Evolutionary conservation across 2,113 vertebrate species (phyloP).

Genomic region (Vulpes vulpes): DNA sequence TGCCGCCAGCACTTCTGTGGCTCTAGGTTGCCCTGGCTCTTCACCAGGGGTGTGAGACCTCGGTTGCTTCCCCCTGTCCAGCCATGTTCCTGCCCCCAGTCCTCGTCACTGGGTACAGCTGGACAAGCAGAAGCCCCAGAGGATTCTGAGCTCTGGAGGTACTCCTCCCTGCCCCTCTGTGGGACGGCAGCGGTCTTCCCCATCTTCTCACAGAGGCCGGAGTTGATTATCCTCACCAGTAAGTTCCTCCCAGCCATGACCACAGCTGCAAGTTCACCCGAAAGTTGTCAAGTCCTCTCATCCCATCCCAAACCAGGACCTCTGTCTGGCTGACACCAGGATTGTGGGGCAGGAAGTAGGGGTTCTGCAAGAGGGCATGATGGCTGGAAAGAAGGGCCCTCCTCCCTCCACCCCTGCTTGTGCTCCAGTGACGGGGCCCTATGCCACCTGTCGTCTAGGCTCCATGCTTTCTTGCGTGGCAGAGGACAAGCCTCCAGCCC

Average conservation of each 20-base stretch:
- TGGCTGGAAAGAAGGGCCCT: not conserved
- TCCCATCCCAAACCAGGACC: not conserved
- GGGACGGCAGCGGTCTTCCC: not conserved
- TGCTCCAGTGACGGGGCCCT: not conserved
- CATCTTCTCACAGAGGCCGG: too few relatives aligned
- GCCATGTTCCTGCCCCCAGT: not conserved
- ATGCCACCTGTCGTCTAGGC: not conserved
- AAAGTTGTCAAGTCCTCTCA: not conserved
- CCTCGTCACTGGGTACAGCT: too few relatives aligned
- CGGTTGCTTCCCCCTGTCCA: not conserved
- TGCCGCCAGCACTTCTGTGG: not conserved
- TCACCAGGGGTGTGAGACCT: not conserved
- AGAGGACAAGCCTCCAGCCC: not conserved
- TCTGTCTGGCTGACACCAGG: not conserved
- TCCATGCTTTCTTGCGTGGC: not conserved
- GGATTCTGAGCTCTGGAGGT: not conserved
- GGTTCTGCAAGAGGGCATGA: not conserved
- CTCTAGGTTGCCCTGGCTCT: rapidly evolving
- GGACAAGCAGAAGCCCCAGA: too few relatives aligned
- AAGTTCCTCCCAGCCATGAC: not conserved
- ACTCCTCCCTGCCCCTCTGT: too few relatives aligned
- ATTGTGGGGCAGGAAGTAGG: not conserved
- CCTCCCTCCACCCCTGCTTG: rapidly evolving
- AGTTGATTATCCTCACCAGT: not conserved
- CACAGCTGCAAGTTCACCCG: not conserved